These are phyloP conservation scores for Jacana jacana DNA, from an alignment of 2,113 vertebrate genomes.

Conservation along the genomic window DNA sequence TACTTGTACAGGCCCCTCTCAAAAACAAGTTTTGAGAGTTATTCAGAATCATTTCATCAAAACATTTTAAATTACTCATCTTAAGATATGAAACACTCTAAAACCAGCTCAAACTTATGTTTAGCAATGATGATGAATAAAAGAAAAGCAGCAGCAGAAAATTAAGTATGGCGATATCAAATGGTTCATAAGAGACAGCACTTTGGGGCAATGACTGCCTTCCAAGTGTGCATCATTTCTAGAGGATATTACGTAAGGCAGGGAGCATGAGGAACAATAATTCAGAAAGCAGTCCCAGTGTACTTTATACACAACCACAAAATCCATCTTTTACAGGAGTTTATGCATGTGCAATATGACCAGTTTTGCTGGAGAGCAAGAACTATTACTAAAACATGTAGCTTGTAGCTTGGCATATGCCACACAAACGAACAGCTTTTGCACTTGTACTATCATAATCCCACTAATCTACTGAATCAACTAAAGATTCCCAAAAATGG, in stretches of 20 bases:
- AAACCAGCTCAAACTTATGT: background rate
- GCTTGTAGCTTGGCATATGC: background rate
- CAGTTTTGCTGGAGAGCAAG: background rate
- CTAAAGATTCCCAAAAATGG: background rate
- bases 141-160: background rate
- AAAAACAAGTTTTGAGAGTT: background rate
- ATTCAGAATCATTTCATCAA: background rate
- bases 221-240: background rate
- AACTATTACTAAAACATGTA: background rate
- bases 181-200: background rate
- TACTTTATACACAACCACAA: background rate
- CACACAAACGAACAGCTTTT: background rate
- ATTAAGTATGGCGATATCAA: background rate
- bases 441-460: background rate
- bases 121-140: background rate
- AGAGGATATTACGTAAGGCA: background rate
- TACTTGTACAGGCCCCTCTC: background rate
- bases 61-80: background rate
- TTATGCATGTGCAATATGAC: background rate
- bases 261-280: background rate
- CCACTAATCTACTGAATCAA: background rate
- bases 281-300: background rate
- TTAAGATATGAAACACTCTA: background rate
- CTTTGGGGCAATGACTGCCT: background rate
- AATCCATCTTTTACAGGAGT: background rate